A percentile compares a stretch with the other conserved stretches of the same genome.
Conservation (phyloP, 2,113 vertebrate genomes). For the Prunella fulvescens region DNA sequence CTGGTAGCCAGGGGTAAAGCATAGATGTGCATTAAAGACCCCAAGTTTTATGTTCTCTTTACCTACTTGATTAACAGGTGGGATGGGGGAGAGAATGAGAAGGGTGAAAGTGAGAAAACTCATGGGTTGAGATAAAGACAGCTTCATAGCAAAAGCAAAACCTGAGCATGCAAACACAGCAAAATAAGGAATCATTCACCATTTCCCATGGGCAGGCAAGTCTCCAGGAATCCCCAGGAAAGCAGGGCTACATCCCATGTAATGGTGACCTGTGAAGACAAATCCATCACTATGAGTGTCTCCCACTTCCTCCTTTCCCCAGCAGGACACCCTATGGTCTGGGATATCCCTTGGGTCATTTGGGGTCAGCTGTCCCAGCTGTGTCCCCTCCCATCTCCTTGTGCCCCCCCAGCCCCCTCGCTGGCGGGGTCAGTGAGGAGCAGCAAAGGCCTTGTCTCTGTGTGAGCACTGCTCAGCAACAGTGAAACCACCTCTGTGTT, state of each 20-base stretch:
- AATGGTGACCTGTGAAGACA: background rate
- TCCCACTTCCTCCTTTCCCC: background rate
- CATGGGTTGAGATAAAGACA: background rate
- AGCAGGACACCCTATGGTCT: background rate
- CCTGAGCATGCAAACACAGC: background rate
- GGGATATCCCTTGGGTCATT: background rate
- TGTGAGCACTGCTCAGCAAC: background rate
- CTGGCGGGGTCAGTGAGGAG: background rate
- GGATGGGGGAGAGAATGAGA: background rate
- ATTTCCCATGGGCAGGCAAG: background rate
- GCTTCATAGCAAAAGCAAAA: background rate
- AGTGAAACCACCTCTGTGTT: background rate
- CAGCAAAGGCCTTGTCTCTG: background rate
- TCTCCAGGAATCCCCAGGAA: background rate
- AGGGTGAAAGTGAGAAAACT: background rate
- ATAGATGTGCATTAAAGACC: background rate
- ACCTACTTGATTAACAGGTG: background rate
- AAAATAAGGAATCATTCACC: background rate
- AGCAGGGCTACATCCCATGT: accelerated
- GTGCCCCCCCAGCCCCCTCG: accelerated
- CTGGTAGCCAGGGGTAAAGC: background rate
- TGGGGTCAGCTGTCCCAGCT: background rate
- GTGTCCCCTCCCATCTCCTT: background rate
- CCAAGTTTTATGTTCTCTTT: background rate
- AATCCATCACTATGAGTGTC: background rate